These are phyloP conservation scores for Drosophila cardini DNA, from an alignment of 1,140 invertebrate genomes.

Conservation along the genomic window DNA sequence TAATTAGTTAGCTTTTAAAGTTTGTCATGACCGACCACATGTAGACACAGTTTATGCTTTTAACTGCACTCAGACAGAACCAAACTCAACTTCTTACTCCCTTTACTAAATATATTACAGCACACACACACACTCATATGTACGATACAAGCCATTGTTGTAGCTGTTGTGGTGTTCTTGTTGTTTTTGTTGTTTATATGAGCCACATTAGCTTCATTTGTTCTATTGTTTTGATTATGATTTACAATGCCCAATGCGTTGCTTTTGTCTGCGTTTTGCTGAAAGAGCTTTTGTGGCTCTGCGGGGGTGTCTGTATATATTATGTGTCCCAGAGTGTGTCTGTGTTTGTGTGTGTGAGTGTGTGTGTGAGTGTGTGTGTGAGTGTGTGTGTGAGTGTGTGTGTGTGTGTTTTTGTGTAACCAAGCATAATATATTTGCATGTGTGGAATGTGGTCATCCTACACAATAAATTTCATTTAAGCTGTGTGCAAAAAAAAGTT, in stretches of 20 bases:
- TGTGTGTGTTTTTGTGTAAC: constrained; percentile 49
- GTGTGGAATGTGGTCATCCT: constrained; percentile 40
- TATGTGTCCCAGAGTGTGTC: constrained; percentile 1
- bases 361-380: constrained; percentile 33
- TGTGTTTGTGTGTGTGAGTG: constrained; percentile 25
- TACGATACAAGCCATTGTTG: constrained; percentile 4
- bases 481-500: constrained; percentile 56
- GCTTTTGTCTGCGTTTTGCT: constrained; percentile 72
- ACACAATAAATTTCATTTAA: constrained; percentile 77
- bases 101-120: neutral
- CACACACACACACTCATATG: neutral
- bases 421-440: constrained; percentile 69
- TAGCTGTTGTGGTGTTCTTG: constrained; percentile 11
- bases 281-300: constrained; percentile 60
- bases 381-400: constrained; percentile 24
- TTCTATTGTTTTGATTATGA: constrained; percentile 84
- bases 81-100: constrained; percentile 8
- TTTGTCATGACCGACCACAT: constrained; percentile 34
- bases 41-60: constrained; percentile 10
- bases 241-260: constrained; percentile 78
- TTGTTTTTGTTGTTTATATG: constrained; percentile 46
- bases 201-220: constrained; percentile 81
- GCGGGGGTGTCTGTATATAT: constrained; percentile 21
- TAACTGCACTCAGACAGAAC: constrained; percentile 12
- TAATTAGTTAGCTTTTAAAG: constrained; percentile 51